Evolutionary conservation across 2,888 invertebrate species (phyloP).

Genomic region (Cheilosia urbana): DNA sequence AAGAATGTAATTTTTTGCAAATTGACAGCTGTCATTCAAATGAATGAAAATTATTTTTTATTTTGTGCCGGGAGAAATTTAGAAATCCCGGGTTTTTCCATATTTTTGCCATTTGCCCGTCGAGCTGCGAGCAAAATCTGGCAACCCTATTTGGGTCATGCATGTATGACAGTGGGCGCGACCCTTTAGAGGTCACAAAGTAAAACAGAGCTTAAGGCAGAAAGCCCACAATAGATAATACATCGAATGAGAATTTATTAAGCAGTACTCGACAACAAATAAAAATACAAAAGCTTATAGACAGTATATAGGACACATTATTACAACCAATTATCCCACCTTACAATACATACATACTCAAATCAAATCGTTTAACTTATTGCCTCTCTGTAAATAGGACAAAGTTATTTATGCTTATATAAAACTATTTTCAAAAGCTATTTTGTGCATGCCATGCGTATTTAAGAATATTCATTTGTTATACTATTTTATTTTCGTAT

Average conservation of each 20-base stretch:
- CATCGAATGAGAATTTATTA: constrained; percentile 68
- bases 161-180: too few relatives aligned
- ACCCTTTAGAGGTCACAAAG: not conserved
- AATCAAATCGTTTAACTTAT: not conserved
- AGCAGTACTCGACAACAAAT: not conserved
- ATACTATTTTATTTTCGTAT: constrained; percentile 32
- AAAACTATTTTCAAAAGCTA: not conserved
- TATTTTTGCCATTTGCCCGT: too few relatives aligned
- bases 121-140: too few relatives aligned
- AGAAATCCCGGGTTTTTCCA: too few relatives aligned
- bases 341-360: constrained; percentile 3
- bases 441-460: constrained; percentile 48
- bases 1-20: too few relatives aligned
- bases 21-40: too few relatives aligned
- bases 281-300: not conserved
- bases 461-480: constrained; percentile 1
- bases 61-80: too few relatives aligned
- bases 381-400: constrained; percentile 38
- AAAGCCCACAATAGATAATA: constrained; percentile 30
- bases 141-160: too few relatives aligned
- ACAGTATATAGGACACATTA: constrained; percentile 1
- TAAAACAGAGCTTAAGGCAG: constrained; percentile 23
- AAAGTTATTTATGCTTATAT: constrained; percentile 38
- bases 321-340: not conserved
- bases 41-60: too few relatives aligned